phyloP scores from a whole-genome alignment of 2,797 vertebrate genomes.

The Channa striata region DNA sequence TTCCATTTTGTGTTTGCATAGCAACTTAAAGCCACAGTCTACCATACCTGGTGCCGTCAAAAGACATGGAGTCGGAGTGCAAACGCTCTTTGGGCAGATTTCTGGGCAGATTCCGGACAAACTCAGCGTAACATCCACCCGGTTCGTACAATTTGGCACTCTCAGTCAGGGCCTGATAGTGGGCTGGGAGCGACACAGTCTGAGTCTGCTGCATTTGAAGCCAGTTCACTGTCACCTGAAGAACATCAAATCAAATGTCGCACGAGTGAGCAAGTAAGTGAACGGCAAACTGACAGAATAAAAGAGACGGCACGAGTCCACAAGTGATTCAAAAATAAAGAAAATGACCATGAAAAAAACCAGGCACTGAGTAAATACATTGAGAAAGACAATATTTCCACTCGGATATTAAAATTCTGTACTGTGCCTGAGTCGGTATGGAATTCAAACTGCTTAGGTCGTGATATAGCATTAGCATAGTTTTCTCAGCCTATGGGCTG shows the following conservation, averaged over 20 bases:
- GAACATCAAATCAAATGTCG: background rate
- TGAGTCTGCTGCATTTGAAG: slow-evolving; percentile 96
- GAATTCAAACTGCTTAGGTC: background rate
- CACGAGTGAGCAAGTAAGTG: background rate
- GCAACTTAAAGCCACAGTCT: background rate
- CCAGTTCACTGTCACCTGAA: slow-evolving; percentile 96
- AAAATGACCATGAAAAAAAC: too few relatives aligned
- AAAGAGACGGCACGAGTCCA: background rate
- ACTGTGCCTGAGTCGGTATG: background rate
- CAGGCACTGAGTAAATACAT: too few relatives aligned
- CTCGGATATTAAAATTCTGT: background rate
- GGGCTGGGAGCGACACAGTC: slow-evolving; percentile 88
- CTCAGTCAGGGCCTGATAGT: slow-evolving; percentile 91
- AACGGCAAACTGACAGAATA: background rate
- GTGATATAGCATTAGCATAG: background rate
- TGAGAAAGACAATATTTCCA: background rate
- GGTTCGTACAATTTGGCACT: slow-evolving; percentile 94
- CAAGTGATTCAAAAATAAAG: too few relatives aligned
- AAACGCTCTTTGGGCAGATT: slow-evolving; percentile 80
- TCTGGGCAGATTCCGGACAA: slow-evolving; percentile 90
- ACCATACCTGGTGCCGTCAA: slow-evolving; percentile 80
- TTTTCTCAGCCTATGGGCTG: background rate
- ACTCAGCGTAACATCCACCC: slow-evolving; percentile 93
- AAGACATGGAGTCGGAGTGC: slow-evolving; percentile 78
- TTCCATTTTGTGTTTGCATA: background rate